phyloP scores from a whole-genome alignment of 2,888 invertebrate species.

The Miltochrista miniata region DNA sequence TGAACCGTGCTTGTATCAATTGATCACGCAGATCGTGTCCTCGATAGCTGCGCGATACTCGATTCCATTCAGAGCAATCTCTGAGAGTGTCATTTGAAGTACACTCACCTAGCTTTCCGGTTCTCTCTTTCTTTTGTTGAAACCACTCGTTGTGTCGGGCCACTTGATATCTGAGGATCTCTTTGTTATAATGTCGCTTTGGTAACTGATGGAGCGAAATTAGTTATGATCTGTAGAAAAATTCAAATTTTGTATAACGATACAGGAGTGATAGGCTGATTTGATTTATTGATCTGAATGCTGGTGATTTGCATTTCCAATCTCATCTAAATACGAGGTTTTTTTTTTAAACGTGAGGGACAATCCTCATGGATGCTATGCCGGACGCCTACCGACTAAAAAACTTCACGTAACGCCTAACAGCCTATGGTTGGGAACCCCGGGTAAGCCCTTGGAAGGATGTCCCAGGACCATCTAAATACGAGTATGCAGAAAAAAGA shows the following conservation, averaged over 20 bases:
- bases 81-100: constrained; percentile 61
- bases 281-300: neutral
- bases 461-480: too few relatives aligned
- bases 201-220: constrained; percentile 51
- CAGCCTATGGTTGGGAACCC: too few relatives aligned
- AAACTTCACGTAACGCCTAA: too few relatives aligned
- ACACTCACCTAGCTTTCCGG: constrained; percentile 77
- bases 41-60: constrained; percentile 50
- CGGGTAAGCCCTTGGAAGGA: too few relatives aligned
- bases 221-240: constrained; percentile 15
- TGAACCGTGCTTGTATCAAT: constrained; percentile 70
- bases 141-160: constrained; percentile 56
- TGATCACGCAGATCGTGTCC: constrained; percentile 73
- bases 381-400: too few relatives aligned
- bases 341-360: too few relatives aligned
- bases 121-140: constrained; percentile 77
- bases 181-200: constrained; percentile 76
- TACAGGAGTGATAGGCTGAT: neutral
- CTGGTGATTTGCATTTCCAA: too few relatives aligned
- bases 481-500: too few relatives aligned
- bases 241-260: neutral
- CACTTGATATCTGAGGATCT: constrained; percentile 66
- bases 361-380: too few relatives aligned
- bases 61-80: constrained; percentile 68
- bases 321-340: too few relatives aligned